Percentiles rank a stretch among this genome's conserved stretches.
Evolutionary conservation across 2,113 vertebrate genomes (phyloP).

Genomic region (Heterochromis multidens): DNA sequence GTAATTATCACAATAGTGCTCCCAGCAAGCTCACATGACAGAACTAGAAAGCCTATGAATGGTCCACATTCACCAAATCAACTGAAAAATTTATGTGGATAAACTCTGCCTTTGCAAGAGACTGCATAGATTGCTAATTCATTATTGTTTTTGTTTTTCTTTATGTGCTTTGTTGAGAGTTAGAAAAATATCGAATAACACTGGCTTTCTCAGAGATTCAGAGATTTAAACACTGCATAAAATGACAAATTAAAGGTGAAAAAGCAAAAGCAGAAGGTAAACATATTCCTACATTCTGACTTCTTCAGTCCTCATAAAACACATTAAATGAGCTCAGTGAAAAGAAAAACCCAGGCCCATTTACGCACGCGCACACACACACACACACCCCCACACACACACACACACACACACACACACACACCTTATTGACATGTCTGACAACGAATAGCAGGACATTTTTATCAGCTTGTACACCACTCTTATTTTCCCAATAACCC

Average conservation of each 20-base stretch:
- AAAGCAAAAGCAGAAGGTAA: neutral
- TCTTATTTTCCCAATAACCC: constrained; percentile 64
- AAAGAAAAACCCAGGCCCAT: neutral
- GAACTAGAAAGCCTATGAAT: neutral
- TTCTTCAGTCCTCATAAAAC: constrained; percentile 12
- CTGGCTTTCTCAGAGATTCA: neutral
- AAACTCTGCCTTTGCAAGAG: neutral
- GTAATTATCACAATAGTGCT: neutral
- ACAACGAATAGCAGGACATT: constrained; percentile 63
- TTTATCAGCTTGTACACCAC: constrained; percentile 69
- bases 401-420: constrained; percentile 5
- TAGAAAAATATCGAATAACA: neutral
- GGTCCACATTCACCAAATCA: neutral
- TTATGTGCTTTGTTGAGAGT: neutral
- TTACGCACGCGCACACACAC: neutral
- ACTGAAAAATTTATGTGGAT: neutral
- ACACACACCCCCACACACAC: neutral
- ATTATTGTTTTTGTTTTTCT: neutral
- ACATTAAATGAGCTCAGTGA: constrained; percentile 10
- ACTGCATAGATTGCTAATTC: neutral
- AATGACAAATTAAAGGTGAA: neutral
- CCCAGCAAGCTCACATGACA: neutral
- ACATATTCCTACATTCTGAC: neutral
- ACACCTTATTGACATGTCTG: constrained; percentile 57
- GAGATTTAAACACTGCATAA: neutral